These are phyloP conservation scores for Xiphorhynchus elegans DNA, from an alignment of 2,113 vertebrate genomes.

Conservation along the genomic window DNA sequence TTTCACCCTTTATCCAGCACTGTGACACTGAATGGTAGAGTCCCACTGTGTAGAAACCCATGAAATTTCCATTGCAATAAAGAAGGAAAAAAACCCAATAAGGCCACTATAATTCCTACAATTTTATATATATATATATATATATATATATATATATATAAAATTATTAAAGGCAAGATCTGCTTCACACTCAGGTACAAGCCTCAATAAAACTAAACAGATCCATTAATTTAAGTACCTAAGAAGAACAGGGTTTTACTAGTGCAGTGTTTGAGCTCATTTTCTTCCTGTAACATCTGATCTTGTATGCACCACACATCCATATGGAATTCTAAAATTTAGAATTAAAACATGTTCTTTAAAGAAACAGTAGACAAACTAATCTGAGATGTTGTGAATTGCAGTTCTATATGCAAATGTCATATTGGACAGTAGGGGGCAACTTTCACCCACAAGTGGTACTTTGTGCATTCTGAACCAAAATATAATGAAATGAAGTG, in stretches of 20 bases:
- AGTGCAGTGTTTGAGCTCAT: neutral
- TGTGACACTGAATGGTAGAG: neutral
- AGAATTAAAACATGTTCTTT: neutral
- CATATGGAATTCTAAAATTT: neutral
- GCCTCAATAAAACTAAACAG: neutral
- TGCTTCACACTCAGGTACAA: neutral
- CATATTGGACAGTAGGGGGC: constrained; percentile 57
- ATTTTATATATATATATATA: neutral
- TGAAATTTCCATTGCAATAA: neutral
- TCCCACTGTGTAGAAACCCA: neutral
- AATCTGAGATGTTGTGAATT: neutral
- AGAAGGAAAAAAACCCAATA: neutral
- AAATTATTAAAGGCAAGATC: neutral
- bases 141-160: neutral
- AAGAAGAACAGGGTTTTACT: neutral
- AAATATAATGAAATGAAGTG: neutral
- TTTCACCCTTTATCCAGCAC: neutral
- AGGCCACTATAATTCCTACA: neutral
- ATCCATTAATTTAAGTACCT: neutral
- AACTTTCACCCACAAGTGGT: constrained; percentile 42
- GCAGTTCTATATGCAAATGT: neutral
- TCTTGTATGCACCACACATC: neutral
- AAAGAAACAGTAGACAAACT: neutral
- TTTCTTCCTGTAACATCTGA: neutral
- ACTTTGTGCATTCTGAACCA: neutral